Base-by-base conservation (phyloP, 2,113 vertebrate species). In the Chaenogobius annularis region DNA sequence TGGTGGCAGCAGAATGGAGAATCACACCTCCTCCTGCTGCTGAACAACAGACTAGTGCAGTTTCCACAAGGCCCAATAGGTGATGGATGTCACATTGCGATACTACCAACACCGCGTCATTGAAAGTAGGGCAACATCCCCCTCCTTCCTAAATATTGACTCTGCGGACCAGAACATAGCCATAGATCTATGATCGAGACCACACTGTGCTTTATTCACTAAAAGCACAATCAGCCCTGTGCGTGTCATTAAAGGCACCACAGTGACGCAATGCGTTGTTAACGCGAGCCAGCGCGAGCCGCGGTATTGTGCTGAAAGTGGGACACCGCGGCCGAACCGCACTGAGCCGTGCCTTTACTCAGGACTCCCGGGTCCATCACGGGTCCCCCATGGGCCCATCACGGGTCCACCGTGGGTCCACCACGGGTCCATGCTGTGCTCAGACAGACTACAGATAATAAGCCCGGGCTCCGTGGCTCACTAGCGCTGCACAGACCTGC, bases 81-180 rank as follows among this genome's bases (percentile, higher is more conserved):
- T 90, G 88, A 89, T 88, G 88, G 89, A 86, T 89, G 88, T 86
- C 83, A 91, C 90, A 91, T 90, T 88, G 89, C 87, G 83, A 92
- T 89, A 87, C 89, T 86, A 82, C 73, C 76, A 61, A 83, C 81
- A 74, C 70, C 76, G 73, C 85, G 7, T 46, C 73, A 82, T 66
- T 83, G 83, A 85, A 88, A 91, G 85, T 91, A 90, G 90, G 90
- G 75, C 89, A 90, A 74, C 82, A 79, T 82, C 82, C 80, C 83
- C 78, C 85, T 75, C 75, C 78, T 61, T 55, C 70, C 76, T 65
- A 80, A 83, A 85, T 86, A 90, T 85, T 87, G 85, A 88, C 80
- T 78, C 19, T 46, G 73, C 78, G 75, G 75, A 70, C 74, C 54
- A 82, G 47, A 83, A 88, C 84, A 88, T 61, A 59, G 73, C 82